These are phyloP conservation scores for Siderastrea radians DNA, from an alignment of 92 coral and sea anemone species.

Conservation along the genomic window DNA sequence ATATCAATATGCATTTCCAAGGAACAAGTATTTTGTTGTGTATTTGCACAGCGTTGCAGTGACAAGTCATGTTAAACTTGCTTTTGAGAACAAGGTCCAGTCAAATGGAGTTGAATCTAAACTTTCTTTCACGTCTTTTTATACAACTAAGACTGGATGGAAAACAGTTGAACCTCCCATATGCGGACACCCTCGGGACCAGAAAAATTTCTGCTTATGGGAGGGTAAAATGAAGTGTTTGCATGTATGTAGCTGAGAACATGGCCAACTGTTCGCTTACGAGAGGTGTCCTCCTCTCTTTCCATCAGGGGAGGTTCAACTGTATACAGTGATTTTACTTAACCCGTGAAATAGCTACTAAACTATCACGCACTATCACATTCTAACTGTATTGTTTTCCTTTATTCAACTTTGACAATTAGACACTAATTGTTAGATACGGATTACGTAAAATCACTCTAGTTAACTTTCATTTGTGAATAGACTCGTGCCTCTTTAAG, in stretches of 20 bases:
- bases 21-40: slow-evolving; percentile 2
- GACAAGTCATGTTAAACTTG: too few species aligned
- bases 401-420: background rate
- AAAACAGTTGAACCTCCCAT: slow-evolving; percentile 15
- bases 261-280: slow-evolving; percentile 20
- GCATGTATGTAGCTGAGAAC: background rate
- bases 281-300: background rate
- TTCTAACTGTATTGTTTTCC: too few species aligned
- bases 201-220: slow-evolving; percentile 13
- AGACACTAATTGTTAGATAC: background rate
- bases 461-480: background rate
- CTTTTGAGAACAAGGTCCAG: background rate
- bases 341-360: too few species aligned
- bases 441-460: background rate
- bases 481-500: slow-evolving; percentile 45
- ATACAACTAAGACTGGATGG: slow-evolving; percentile 12
- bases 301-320: background rate
- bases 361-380: too few species aligned
- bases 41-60: too few species aligned
- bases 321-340: background rate
- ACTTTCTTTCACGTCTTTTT: background rate
- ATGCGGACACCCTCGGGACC: background rate
- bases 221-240: slow-evolving; percentile 14
- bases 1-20: background rate
- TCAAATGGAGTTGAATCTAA: background rate